Conservation (phyloP, 2,113 vertebrate genomes). For the Origma solitaria region DNA sequence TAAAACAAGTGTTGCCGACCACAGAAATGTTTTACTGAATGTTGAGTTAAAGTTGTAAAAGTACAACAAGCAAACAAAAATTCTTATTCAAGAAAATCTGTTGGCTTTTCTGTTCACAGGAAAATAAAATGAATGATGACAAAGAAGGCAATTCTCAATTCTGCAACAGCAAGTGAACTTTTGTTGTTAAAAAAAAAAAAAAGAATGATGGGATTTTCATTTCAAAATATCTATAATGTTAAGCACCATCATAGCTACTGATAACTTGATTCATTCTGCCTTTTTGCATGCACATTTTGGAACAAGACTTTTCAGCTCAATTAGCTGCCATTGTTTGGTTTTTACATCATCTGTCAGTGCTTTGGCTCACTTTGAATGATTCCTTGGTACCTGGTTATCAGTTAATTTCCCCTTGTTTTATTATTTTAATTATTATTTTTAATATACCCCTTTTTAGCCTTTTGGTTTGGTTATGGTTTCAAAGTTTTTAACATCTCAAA, state of each 20-base stretch:
- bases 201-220: background rate
- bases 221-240: background rate
- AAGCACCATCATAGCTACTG: background rate
- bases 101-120: background rate
- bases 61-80: background rate
- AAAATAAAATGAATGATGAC: background rate
- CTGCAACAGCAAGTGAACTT: background rate
- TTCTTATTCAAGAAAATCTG: background rate
- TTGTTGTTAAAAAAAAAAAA: background rate
- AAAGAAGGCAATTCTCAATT: background rate
- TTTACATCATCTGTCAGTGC: background rate
- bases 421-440: background rate
- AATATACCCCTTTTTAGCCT: accelerated
- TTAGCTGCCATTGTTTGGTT: background rate
- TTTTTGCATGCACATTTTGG: background rate
- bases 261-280: background rate
- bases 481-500: background rate
- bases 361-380: background rate
- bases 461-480: background rate
- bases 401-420: accelerated
- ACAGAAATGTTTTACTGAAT: background rate
- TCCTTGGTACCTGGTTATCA: background rate
- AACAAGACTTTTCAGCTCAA: background rate
- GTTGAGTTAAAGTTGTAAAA: background rate
- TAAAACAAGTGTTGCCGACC: background rate